Evolutionary conservation across 2,113 vertebrate genomes (phyloP), one percentile per base, ranked within the genome.

Genomic region (Coracopsis vasa): DNA sequence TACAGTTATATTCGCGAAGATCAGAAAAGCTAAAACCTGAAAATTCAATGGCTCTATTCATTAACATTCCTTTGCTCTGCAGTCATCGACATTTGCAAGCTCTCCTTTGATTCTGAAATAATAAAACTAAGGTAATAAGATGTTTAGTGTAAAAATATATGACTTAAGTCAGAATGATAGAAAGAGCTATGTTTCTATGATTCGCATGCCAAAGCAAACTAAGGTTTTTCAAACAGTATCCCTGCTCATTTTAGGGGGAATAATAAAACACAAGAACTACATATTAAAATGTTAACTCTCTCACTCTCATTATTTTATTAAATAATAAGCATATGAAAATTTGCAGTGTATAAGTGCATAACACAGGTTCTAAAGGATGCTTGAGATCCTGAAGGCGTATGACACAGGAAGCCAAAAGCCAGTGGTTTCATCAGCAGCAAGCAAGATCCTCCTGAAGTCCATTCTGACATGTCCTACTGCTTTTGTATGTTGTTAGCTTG

Each of bases 131-230:
- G 96, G 97, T 97, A 98, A 97, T 98, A 98, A 97, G 97, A 97
- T 97, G 97, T 98, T 98, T 98, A 97, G 96, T 98, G 92, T 98
- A 98, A 98, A 98, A 98, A 98, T 97, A 98, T 96, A 97, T 98
- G 97, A 98, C 97, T 97, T 97, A 97, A 97, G 97, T 96, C 94
- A 93, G 92, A 98, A 96, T 90, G 97, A 97, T 97, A 97, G 97
- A 97, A 97, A 75, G 95, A 86, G 86, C 90, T 82, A 88, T 79
- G 96, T 85, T 97, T 94, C 94, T 96, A 70, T 94, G 95, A 94
- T 95, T 96, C 91, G 80, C 64, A 27, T n/a, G 94, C 96, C 97
- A 98, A 98, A 97, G 96, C 92, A 97, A 98, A 97, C 97, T 85
- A 28, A 77, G 58, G 67, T 92, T 90, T 95, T 95, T 92, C 41